Evolutionary conservation across 1,140 invertebrate genomes (phyloP).

Genomic region (Pogonus chalceus): DNA sequence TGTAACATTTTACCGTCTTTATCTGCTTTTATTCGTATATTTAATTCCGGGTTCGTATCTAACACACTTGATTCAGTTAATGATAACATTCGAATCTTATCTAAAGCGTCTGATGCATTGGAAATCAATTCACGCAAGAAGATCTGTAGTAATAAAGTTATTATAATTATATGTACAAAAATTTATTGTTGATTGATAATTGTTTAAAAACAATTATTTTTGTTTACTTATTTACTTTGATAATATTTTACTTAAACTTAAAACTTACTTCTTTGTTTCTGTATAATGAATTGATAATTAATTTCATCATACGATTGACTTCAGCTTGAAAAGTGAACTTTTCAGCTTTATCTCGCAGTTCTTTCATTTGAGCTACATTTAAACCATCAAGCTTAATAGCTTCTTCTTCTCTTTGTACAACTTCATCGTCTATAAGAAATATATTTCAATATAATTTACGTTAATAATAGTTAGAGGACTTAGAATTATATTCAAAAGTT

Average conservation of each 20-base stretch:
- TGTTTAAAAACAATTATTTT: not conserved
- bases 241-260: not conserved
- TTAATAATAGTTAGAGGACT: conserved; percentile 4
- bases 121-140: conserved; percentile 96
- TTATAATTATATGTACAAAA: conserved; percentile 5
- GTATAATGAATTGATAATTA: conserved; percentile 97
- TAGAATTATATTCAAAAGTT: conserved; percentile 2
- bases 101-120: conserved; percentile 91
- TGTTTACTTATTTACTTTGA: not conserved
- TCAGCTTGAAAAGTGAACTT: conserved; percentile 94
- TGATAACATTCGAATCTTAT: conserved; percentile 89
- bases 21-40: conserved; percentile 92
- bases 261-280: conserved; percentile 83
- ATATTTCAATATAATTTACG: conserved; percentile 10
- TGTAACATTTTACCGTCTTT: conserved; percentile 90
- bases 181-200: not conserved
- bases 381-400: conserved; percentile 93
- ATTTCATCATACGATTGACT: conserved; percentile 99
- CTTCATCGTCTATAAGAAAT: conserved; percentile 56
- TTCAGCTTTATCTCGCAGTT: conserved; percentile 82
- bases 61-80: conserved; percentile 77
- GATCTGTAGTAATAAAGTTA: conserved; percentile 49
- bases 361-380: conserved; percentile 87
- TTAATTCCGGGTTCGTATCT: conserved; percentile 68
- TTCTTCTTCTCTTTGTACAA: conserved; percentile 83